These are phyloP conservation scores for Ectobius pallidus DNA, from an alignment of 2,888 invertebrate species.

Conservation along the genomic window DNA sequence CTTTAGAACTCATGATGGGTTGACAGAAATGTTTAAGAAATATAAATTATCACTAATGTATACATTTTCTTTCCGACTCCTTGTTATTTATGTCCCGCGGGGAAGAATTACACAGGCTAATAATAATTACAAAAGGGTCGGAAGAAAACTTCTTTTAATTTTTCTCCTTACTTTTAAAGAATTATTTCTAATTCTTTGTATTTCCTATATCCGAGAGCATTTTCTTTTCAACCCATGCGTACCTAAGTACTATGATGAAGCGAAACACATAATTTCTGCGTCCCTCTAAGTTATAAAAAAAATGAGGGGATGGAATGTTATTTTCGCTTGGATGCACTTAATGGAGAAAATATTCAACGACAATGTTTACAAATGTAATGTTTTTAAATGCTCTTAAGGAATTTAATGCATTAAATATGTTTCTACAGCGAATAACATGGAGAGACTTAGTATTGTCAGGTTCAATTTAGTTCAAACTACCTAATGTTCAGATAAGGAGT, in stretches of 20 bases:
- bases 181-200: conserved; percentile 33
- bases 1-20: too few relatives aligned
- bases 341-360: conserved; percentile 32
- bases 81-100: not conserved
- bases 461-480: too few relatives aligned
- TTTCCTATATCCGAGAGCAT: conserved; percentile 32
- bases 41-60: not conserved
- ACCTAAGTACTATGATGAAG: conserved; percentile 23
- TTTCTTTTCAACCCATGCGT: conserved; percentile 31
- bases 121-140: not conserved
- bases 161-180: not conserved
- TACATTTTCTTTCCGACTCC: not conserved
- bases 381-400: not conserved
- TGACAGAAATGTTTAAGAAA: too few relatives aligned
- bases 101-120: not conserved
- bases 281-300: not conserved
- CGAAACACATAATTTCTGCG: not conserved
- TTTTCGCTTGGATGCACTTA: conserved; percentile 35
- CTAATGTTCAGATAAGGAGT: too few relatives aligned
- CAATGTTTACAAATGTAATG: conserved; percentile 16
- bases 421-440: too few relatives aligned
- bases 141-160: not conserved
- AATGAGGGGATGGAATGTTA: conserved; percentile 18
- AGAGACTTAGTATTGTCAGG: too few relatives aligned
- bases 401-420: too few relatives aligned